Evolutionary conservation across 2,797 vertebrate species (phyloP), one percentile per base, ranked within the genome.

Genomic region (Triplophysa yarkandensis): DNA sequence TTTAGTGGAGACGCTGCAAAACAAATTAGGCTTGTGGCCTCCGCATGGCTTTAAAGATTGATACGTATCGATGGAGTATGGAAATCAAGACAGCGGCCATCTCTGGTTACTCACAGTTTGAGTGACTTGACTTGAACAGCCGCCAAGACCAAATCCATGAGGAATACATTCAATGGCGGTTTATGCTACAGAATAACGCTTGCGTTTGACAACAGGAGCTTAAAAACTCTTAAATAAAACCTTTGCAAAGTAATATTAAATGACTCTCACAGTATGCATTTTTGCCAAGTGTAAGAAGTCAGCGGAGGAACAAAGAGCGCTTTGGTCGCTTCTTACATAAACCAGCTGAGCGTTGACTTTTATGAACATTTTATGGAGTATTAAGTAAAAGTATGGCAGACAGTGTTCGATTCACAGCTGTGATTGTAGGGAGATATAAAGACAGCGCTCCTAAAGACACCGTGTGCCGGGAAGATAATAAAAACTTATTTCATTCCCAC

Each of bases 401-500:
- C 65, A 30, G 55, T 28, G 34, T 74, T 80, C 43, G 50, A 70
- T 76, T 61, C 30, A 68, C 28, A 41, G 34, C 57, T 34, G 28
- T n/a, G 34, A 71, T 78, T 58, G 77, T 48, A 60, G 57, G 16
- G 32, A 58, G 58, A 63, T 73, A 68, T 55, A 48, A 74, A 78
- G 16, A 68, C 67, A 55, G 68, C 60, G 57, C 50, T 71, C 13
- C 68, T 55, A 62, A 67, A 66, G 74, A 63, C 34, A 21, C 17
- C 50, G 44, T 43, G 57, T 27, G 58, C n/a, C 23, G 55, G 61
- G 21, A 69, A 70, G 69, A 41, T 71, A 82, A 82, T 83, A 83
- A 82, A 85, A 64, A 30, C 81, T 68, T 71, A 62, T 79, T 85
- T 88, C 74, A 83, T 83, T 77, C 54, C 54, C 23, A 19, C 75